Evolutionary conservation across 2,113 vertebrate genomes (phyloP), one percentile per base, ranked within the genome.

Genomic region (Craseonycteris thonglongyai): DNA sequence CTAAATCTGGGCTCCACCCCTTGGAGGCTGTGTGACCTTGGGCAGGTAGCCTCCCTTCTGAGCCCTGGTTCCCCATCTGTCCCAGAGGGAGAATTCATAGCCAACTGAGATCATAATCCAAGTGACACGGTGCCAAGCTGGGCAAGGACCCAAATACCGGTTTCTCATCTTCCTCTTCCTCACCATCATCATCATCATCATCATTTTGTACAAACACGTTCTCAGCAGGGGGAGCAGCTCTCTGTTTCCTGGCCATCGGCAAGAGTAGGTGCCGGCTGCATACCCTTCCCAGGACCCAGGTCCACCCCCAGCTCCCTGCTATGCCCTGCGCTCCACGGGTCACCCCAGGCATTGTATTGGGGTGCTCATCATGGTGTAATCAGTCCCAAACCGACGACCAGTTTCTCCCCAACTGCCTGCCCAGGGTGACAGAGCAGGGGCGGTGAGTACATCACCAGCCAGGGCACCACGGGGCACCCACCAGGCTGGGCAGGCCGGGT

Each of bases 71-170:
- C n/a, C 40, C 63, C 3, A 3, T 1, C 66, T n/a, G 0, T n/a
- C 30, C 3, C 12, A 0, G 6, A 56, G 11, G 22, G 54, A n/a
- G 59, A 35, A 15, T 38, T 38, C 24, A 18, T 68, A 49, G 8
- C 40, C 35, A 11, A 3, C 47, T 58, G 45, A 21, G 76, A 66
- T 16, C 1, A 14, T 9, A 6, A 2, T 33, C 9, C 2, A 5
- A 35, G 80, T 4, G 24, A 42, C 15, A 1, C 2, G 18, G 13
- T 13, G 4, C 26, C 6, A 2, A 28, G 79, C 6, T 7, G 35
- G 56, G 69, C 16, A 1, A 0, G 12, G 1, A 12, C 28, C 42
- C 40, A 0, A 24, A 0, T 4, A 3, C 2, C 0, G 0, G 54
- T 3, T 0, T 14, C 42, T 35, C 76, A 9, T 54, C 47, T 3